A percentile compares a stretch with the other conserved stretches of the same genome.
Evolutionary conservation across 53 echinoderm and acorn worm species (phyloP).

Genomic region (Actinopyga echinites): DNA sequence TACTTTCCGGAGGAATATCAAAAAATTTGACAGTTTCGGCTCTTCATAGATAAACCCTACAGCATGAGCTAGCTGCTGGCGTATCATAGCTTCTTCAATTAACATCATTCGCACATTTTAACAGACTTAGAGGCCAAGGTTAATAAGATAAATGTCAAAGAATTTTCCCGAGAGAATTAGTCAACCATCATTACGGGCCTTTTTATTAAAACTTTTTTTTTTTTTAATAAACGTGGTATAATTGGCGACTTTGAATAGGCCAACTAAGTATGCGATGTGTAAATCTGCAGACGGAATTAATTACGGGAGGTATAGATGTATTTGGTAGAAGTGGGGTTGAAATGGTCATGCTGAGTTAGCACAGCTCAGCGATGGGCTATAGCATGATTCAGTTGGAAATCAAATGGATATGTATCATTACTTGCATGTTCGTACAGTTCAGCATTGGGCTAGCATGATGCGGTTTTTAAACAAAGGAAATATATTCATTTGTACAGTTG

Average conservation of each 20-base stretch:
- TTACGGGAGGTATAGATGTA: neutral
- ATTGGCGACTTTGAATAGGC: neutral
- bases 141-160: neutral
- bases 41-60: too few relatives aligned
- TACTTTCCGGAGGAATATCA: too few relatives aligned
- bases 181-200: neutral
- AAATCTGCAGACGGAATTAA: neutral
- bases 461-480: too few relatives aligned
- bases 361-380: neutral
- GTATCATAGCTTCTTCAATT: neutral
- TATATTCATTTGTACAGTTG: neutral
- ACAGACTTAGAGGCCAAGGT: slow-evolving; percentile 29
- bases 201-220: neutral
- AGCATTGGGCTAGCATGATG: too few relatives aligned
- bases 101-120: neutral
- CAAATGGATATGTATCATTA: too few relatives aligned
- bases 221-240: neutral
- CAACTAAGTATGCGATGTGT: neutral
- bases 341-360: neutral
- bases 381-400: too few relatives aligned
- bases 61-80: too few relatives aligned
- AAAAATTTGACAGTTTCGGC: too few relatives aligned
- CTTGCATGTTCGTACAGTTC: too few relatives aligned
- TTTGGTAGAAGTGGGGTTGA: neutral
- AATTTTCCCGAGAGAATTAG: neutral